Conservation (phyloP, 2,888 invertebrate genomes). For the Ophioninae sp. region DNA sequence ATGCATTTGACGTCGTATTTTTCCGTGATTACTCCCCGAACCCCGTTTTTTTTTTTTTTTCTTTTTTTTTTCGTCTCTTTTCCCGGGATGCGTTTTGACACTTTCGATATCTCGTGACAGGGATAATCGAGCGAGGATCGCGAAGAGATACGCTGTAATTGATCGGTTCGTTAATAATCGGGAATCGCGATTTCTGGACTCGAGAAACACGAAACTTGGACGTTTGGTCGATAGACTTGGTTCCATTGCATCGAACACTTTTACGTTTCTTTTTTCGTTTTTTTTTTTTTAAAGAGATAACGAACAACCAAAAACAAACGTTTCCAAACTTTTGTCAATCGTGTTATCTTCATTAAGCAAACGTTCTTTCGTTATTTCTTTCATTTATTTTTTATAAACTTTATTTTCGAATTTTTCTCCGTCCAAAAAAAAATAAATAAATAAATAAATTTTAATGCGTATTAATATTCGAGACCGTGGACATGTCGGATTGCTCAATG, state of each 20-base stretch:
- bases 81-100: slow-evolving; percentile 22
- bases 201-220: background rate
- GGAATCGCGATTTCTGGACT: slow-evolving; percentile 32
- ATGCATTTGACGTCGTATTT: background rate
- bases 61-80: background rate
- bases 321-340: slow-evolving; percentile 28
- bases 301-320: slow-evolving; percentile 22
- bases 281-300: slow-evolving; percentile 53
- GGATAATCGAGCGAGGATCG: slow-evolving; percentile 50
- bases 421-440: background rate
- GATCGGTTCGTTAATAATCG: slow-evolving; percentile 64
- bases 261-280: slow-evolving; percentile 38
- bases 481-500: background rate
- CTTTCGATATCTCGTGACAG: slow-evolving; percentile 24
- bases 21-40: slow-evolving; percentile 12
- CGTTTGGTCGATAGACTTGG: background rate
- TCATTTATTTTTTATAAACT: background rate
- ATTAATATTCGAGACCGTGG: background rate
- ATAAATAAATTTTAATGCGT: background rate
- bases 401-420: background rate
- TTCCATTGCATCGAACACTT: slow-evolving; percentile 40
- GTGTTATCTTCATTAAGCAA: background rate
- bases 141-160: slow-evolving; percentile 56
- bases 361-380: background rate
- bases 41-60: background rate